A percentile compares a stretch with the other conserved stretches of the same genome.
Conservation (phyloP, 2,113 vertebrate species). For the Furnarius figulus region DNA sequence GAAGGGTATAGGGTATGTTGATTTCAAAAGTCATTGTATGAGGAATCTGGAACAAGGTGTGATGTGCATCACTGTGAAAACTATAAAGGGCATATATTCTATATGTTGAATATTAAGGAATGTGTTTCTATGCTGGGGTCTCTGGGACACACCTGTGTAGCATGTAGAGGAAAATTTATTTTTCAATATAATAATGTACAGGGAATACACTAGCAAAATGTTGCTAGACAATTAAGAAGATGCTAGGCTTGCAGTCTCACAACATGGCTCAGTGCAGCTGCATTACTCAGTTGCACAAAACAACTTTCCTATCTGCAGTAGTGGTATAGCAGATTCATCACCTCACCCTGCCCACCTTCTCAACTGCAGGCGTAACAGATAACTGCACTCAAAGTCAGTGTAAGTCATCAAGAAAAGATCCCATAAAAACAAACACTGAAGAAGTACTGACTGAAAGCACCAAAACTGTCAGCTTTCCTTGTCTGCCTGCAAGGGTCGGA, state of each 20-base stretch:
- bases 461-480: neutral
- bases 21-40: neutral
- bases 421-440: neutral
- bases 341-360: accelerated
- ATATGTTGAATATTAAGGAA: neutral
- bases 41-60: neutral
- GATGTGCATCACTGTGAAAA: accelerated
- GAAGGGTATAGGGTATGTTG: neutral
- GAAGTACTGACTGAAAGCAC: neutral
- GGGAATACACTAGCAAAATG: accelerated
- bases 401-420: neutral
- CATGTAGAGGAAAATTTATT: neutral
- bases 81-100: neutral
- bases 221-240: neutral
- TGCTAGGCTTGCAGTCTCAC: too few species aligned
- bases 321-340: neutral
- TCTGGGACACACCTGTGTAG: neutral
- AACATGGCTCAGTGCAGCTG: accelerated
- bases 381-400: neutral
- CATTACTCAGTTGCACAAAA: accelerated
- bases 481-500: too few species aligned
- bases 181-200: neutral
- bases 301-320: too few species aligned
- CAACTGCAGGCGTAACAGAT: neutral
- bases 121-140: neutral